These are phyloP conservation scores for Perca schrenkii DNA, from an alignment of 2,113 vertebrate species.

Conservation along the genomic window DNA sequence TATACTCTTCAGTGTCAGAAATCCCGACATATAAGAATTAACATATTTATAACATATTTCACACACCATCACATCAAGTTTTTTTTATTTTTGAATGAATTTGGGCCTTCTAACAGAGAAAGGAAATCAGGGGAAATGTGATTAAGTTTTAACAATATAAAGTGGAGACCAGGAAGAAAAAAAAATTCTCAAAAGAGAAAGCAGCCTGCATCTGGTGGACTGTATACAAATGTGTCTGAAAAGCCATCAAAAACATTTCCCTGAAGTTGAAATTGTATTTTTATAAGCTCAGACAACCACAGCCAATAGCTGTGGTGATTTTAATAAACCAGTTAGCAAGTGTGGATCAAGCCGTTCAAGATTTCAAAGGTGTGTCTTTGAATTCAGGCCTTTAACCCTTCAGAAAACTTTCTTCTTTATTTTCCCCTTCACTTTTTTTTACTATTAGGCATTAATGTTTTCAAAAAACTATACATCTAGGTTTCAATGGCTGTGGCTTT, in stretches of 20 bases:
- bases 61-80: background rate
- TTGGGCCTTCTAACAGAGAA: conserved; percentile 6
- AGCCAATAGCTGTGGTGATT: conserved; percentile 80
- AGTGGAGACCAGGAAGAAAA: conserved; percentile 29
- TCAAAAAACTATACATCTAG: conserved; percentile 52
- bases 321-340: conserved; percentile 83
- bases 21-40: background rate
- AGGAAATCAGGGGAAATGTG: conserved; percentile 41
- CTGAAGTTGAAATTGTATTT: conserved; percentile 79
- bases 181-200: conserved; percentile 61
- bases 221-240: conserved; percentile 62
- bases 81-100: conserved; percentile 43
- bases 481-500: conserved; percentile 67
- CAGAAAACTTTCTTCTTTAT: conserved; percentile 66
- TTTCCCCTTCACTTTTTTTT: conserved; percentile 34
- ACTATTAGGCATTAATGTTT: conserved; percentile 66
- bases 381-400: conserved; percentile 66
- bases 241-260: conserved; percentile 76
- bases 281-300: conserved; percentile 79
- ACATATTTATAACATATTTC: conserved; percentile 5
- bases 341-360: conserved; percentile 73
- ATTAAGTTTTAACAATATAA: conserved; percentile 63
- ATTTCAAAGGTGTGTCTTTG: conserved; percentile 81
- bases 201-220: conserved; percentile 50
- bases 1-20: background rate